Percentiles rank a stretch among this genome's conserved stretches.
phyloP scores from a whole-genome alignment of 2,888 invertebrate genomes.

The Pediacus dermestoides region DNA sequence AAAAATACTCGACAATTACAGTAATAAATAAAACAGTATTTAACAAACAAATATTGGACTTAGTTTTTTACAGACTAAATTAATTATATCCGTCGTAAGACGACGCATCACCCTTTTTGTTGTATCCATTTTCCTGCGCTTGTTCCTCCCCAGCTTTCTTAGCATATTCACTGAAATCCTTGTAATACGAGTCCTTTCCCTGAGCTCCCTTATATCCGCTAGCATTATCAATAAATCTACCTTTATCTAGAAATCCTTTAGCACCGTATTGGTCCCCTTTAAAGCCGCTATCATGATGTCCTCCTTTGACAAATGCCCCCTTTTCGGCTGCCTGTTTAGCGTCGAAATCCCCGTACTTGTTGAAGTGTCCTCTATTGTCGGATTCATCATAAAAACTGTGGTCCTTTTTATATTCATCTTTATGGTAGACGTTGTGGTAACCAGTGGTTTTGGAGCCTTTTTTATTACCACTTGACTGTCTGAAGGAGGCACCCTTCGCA shows the following conservation, averaged over 20 bases:
- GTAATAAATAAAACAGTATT: too few species aligned
- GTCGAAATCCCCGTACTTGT: conserved; percentile 59
- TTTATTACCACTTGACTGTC: conserved; percentile 57
- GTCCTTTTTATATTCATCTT: conserved; percentile 75
- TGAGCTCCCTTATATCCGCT: conserved; percentile 57
- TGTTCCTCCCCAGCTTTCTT: conserved; percentile 54
- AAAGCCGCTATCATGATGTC: conserved; percentile 54
- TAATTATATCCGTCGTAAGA: too few species aligned
- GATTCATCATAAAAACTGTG: conserved; percentile 73
- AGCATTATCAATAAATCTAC: conserved; percentile 45
- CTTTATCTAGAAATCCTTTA: conserved; percentile 58
- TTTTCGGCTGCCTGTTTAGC: conserved; percentile 55
- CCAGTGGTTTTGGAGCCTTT: conserved; percentile 69
- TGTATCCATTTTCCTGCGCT: conserved; percentile 44
- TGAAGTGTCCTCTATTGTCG: conserved; percentile 63
- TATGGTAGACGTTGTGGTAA: conserved; percentile 68
- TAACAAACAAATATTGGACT: too few species aligned
- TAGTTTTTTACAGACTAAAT: too few species aligned
- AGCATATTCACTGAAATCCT: conserved; percentile 55
- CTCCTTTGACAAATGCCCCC: conserved; percentile 58
- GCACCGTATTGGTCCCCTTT: conserved; percentile 55
- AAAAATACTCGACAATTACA: too few species aligned
- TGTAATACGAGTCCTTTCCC: conserved; percentile 56
- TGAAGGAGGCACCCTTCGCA: conserved; percentile 57
- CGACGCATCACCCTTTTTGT: too few species aligned